A percentile compares a stretch with the other conserved stretches of the same genome.
phyloP scores from a whole-genome alignment of 2,113 vertebrate species.

The Galeopterus variegatus region DNA sequence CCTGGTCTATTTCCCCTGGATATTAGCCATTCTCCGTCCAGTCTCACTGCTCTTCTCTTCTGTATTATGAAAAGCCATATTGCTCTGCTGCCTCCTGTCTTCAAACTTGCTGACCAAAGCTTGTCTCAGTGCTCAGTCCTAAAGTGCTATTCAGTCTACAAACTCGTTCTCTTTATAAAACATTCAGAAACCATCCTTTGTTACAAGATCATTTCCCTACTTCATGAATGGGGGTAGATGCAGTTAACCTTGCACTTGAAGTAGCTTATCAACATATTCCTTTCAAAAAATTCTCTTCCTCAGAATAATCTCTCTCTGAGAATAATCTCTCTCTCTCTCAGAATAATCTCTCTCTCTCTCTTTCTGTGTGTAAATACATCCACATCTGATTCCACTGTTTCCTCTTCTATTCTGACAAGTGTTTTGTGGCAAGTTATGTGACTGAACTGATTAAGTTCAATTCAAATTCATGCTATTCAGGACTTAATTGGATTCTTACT shows the following conservation, averaged over 20 bases:
- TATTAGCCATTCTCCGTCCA: not conserved
- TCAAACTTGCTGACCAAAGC: not conserved
- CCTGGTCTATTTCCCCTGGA: not conserved
- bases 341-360: not conserved
- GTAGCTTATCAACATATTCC: not conserved
- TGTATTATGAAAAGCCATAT: not conserved
- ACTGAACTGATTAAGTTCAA: not conserved
- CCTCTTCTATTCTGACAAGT: not conserved
- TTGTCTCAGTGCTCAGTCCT: not conserved
- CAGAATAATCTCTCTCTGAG: not conserved
- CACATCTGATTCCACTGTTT: not conserved
- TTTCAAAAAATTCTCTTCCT: not conserved
- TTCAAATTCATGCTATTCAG: conserved; percentile 36
- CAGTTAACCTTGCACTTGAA: not conserved
- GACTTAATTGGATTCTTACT: not conserved
- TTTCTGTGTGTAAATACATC: not conserved
- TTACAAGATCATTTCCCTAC: not conserved
- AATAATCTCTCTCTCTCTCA: not conserved
- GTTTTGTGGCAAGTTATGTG: not conserved
- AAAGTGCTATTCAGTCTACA: not conserved
- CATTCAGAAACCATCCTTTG: not conserved
- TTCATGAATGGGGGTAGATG: not conserved
- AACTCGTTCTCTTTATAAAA: not conserved
- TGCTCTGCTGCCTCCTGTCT: not conserved
- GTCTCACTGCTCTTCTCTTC: not conserved